Base-by-base conservation (phyloP, 2,113 vertebrate genomes). In the Pantherophis guttatus region DNA sequence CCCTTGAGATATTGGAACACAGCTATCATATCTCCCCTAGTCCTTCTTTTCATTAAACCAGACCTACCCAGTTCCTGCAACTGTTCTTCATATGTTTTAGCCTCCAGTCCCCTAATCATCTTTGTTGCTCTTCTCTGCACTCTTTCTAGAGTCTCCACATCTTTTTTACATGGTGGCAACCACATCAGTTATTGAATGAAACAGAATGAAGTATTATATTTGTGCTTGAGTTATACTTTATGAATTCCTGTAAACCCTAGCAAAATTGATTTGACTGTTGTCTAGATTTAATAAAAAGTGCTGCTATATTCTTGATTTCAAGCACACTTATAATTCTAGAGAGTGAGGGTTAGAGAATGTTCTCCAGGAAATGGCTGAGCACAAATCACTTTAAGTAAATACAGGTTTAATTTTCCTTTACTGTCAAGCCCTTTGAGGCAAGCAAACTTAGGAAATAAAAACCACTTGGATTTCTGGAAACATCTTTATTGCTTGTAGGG, bases 321-420 rank as follows among this genome's bases (percentile, higher is more conserved):
- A 87, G 8, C 29, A 87, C 48, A 26, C 12, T 48, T 52, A 17
- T 52, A 87, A 50, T 87, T 87, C 48, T 87, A 87, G 44, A 87
- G 75, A 81, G 33, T 26, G 12, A 87, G 48, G 19, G 23, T 48
- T 52, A 87, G 48, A 87, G 86, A 87, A 87, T 52, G 39, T 87
- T 87, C 23, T 24, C 86, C 29, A 52, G 48, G 86, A 87, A 52
- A 87, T 50, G 23, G 10, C 86, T 87, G 44, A 52, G 44, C 21
- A 26, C 48, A 87, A 87, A 52, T 87, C 75, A 44, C 33, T 81
- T 81, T 81, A 39, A 81, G 33, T 81, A 81, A 39, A 75, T 70
- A 70, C 65, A 70, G n/a, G 65, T 26, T 59, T 89, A 53, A 87
- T 86, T 95, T 58, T 90, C 1, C 91, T 95, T 96, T 48, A 62